These are phyloP conservation scores for Cisticola juncidis DNA, from an alignment of 2,113 vertebrate genomes.

Conservation along the genomic window DNA sequence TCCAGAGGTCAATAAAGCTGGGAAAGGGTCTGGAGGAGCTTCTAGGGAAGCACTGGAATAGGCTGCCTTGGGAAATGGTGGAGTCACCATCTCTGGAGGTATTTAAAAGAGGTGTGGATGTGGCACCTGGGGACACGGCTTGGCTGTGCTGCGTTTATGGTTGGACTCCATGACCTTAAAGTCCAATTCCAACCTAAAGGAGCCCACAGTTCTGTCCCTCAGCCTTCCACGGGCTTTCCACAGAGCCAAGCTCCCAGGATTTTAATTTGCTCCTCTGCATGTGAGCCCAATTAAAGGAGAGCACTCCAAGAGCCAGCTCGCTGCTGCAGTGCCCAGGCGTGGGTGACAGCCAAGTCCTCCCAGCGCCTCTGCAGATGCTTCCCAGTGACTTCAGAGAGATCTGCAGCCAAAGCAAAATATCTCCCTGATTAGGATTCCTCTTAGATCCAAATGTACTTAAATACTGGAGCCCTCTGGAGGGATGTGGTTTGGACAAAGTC, in stretches of 20 bases:
- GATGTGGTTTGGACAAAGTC: constrained; percentile 52
- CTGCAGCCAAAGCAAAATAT: background rate
- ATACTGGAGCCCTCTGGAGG: constrained; percentile 7
- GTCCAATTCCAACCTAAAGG: background rate
- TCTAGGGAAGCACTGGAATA: background rate
- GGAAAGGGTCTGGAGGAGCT: background rate
- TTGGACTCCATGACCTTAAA: accelerated
- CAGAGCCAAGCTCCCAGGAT: background rate
- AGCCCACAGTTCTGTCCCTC: background rate
- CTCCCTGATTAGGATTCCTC: constrained; percentile 43
- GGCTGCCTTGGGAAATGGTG: background rate
- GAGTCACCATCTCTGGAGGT: background rate
- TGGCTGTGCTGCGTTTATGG: background rate
- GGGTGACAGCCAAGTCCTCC: background rate
- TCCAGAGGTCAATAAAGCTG: background rate
- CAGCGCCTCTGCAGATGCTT: background rate
- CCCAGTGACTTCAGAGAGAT: background rate
- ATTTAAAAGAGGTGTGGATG: background rate
- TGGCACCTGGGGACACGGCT: background rate
- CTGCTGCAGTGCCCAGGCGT: background rate
- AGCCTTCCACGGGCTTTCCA: background rate
- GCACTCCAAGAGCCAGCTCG: background rate
- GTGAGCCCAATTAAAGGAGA: background rate
- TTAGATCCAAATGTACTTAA: constrained; percentile 15
- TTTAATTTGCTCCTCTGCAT: background rate